Evolutionary conservation across 2,888 invertebrate species (phyloP).

Genomic region (Odontomyia ornata): DNA sequence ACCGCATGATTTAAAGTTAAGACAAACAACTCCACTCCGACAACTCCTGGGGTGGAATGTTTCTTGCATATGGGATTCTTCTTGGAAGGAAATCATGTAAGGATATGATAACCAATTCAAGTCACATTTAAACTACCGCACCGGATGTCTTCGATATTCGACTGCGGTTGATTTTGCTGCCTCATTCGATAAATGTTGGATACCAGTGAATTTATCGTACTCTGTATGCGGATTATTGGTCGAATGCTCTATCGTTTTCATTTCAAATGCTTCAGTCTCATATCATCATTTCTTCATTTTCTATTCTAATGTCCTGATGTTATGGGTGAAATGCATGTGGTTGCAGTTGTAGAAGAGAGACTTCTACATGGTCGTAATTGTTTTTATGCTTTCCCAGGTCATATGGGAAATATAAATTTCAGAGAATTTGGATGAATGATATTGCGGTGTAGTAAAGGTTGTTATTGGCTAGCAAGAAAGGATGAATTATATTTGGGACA

Average conservation of each 20-base stretch:
- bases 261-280: neutral
- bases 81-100: neutral
- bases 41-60: no score
- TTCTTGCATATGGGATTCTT: no score
- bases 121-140: slow-evolving; percentile 38
- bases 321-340: neutral
- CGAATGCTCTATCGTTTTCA: neutral
- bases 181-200: slow-evolving; percentile 23
- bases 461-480: neutral
- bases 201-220: slow-evolving; percentile 32
- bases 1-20: no score
- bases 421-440: neutral
- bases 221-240: slow-evolving; percentile 29
- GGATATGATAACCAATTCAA: slow-evolving; percentile 33
- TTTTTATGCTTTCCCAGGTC: neutral
- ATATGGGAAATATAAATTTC: neutral
- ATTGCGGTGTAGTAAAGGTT: neutral
- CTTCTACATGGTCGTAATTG: neutral
- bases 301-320: neutral
- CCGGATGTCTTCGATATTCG: slow-evolving; percentile 20
- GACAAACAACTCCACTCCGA: no score
- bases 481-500: no score
- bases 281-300: slow-evolving; percentile 20
- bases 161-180: neutral
- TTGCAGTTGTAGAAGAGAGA: neutral